A percentile compares a stretch with the other conserved stretches of the same genome.
Conservation (phyloP, 92 coral and sea anemone species). For the Porites lobata region DNA sequence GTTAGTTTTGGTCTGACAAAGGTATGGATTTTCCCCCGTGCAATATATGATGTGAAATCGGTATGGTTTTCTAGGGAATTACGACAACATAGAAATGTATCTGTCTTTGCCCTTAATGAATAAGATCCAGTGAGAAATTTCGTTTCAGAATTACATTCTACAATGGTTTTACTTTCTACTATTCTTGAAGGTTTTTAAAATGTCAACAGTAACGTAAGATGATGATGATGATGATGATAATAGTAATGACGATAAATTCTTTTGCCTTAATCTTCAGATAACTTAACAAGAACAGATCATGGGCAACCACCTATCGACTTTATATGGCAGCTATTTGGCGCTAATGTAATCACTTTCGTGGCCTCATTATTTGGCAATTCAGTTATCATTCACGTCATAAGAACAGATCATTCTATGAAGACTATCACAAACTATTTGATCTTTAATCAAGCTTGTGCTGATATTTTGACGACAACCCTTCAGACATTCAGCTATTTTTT, state of each 20-base stretch:
- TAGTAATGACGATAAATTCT: not conserved
- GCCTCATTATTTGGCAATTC: conserved; percentile 22
- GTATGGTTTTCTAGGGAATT: no score
- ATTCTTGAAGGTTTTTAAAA: not conserved
- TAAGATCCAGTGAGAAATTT: no score
- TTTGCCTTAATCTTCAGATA: not conserved
- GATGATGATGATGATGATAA: not conserved
- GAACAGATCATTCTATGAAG: not conserved
- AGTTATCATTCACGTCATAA: conserved; percentile 4
- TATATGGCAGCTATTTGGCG: not conserved
- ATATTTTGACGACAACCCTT: not conserved
- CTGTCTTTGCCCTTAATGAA: no score
- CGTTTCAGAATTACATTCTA: no score
- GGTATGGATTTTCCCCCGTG: no score
- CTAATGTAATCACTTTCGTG: not conserved
- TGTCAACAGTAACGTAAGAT: not conserved
- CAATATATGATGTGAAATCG: no score
- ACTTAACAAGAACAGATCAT: not conserved
- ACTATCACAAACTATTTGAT: conserved; percentile 10
- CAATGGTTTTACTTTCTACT: no score
- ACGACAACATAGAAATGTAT: no score
- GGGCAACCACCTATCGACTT: not conserved
- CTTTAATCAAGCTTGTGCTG: conserved; percentile 27
- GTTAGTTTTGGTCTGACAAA: no score
- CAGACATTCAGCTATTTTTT: not conserved